Evolutionary conservation across 2,888 invertebrate genomes (phyloP).

Genomic region (Candidula unifasciata): DNA sequence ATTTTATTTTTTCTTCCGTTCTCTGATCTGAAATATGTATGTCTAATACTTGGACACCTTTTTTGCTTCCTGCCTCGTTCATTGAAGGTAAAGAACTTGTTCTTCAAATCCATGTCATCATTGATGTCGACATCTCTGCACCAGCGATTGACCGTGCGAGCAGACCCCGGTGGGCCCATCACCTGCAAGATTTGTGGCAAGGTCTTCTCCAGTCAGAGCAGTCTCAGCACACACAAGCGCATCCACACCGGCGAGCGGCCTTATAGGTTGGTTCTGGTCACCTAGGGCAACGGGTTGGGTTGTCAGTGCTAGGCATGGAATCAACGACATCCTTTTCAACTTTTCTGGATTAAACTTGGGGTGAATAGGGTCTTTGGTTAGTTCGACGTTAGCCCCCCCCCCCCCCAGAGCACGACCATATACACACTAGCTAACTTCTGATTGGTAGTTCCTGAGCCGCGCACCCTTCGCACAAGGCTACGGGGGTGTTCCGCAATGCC

Average conservation of each 20-base stretch:
- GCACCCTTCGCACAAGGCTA: too few relatives aligned
- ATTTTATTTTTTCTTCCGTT: not conserved
- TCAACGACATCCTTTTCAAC: too few relatives aligned
- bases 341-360: too few relatives aligned
- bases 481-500: too few relatives aligned
- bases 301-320: too few relatives aligned
- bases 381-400: too few relatives aligned
- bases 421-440: too few relatives aligned
- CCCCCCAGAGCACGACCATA: too few relatives aligned
- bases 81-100: constrained; percentile 52
- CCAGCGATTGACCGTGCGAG: constrained; percentile 45
- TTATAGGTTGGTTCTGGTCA: constrained; percentile 60
- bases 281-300: not conserved
- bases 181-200: constrained; percentile 70
- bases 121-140: constrained; percentile 50
- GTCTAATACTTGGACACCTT: not conserved
- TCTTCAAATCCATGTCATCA: constrained; percentile 46
- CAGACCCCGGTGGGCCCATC: constrained; percentile 50
- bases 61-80: not conserved
- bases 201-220: constrained; percentile 70
- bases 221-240: constrained; percentile 69
- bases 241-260: constrained; percentile 73
- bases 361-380: too few relatives aligned
- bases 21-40: not conserved
- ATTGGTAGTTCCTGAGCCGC: too few relatives aligned